Evolutionary conservation across 2,113 vertebrate genomes (phyloP).

Genomic region (Mystacornis crossleyi): DNA sequence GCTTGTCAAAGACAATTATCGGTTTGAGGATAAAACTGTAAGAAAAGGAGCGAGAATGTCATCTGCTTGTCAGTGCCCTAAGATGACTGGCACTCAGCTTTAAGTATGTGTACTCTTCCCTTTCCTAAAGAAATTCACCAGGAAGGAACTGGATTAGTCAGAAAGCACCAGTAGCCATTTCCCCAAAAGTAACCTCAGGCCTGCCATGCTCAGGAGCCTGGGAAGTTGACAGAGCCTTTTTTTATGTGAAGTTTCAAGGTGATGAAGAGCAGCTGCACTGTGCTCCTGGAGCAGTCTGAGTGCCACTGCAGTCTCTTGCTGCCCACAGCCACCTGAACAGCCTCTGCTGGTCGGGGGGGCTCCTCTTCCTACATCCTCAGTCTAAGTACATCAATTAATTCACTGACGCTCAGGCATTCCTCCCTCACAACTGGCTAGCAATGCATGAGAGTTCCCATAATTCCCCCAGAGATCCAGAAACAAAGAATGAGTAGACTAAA

Average conservation of each 20-base stretch:
- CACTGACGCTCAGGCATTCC: too few species aligned
- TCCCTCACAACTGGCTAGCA: neutral
- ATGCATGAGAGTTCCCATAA: neutral
- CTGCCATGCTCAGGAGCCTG: neutral
- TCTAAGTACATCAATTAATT: neutral
- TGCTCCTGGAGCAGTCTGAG: rapidly evolving
- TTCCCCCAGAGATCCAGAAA: neutral
- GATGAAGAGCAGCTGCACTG: neutral
- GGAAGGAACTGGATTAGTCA: neutral
- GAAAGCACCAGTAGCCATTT: neutral
- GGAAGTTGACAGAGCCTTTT: neutral
- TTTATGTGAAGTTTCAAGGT: neutral
- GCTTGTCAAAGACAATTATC: neutral
- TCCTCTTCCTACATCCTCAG: neutral
- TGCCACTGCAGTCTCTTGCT: neutral
- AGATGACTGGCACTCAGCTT: neutral
- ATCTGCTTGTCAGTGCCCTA: neutral
- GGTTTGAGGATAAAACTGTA: neutral
- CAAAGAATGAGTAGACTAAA: neutral
- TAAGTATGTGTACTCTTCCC: neutral
- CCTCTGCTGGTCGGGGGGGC: neutral
- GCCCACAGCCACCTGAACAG: neutral
- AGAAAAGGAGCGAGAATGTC: neutral
- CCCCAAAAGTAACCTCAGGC: neutral
- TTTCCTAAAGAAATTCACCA: neutral